Evolutionary conservation across 2,797 vertebrate species (phyloP), one percentile per base, ranked within the genome.

Genomic region (Sebastiscus tertius): DNA sequence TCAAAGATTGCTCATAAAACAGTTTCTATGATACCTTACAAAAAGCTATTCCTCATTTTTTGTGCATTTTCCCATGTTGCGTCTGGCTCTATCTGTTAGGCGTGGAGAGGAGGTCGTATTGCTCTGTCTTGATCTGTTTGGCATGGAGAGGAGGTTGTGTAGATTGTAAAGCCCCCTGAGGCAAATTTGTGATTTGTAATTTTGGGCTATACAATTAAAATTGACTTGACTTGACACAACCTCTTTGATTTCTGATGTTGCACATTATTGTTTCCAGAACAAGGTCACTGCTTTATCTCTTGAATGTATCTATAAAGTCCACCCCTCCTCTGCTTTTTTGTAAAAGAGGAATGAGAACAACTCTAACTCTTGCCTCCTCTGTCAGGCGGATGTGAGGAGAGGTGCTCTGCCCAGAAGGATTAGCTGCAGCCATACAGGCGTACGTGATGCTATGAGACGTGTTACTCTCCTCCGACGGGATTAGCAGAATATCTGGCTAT

Each of bases 401-500:
- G 63, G 3, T 42, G 46, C 27, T 65, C 85, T 89, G 85, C 78
- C 85, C 63, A 49, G 60, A 66, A 72, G 66, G 76, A 90, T 94
- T 85, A 93, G 46, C 56, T 74, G 65, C 20, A 56, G 63, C 68
- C 66, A 76, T 18, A 61, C 29, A 82, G 55, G 81, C 73, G 66
- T 68, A 63, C 26, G 60, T 86, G 75, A 91, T 87, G 79, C 65
- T 72, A 42, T 72, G 65, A 86, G 91, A 88, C 78, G 34, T 85
- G 75, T 72, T 77, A 56, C 79, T 85, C 73, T 88, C 83, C 72
- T 82, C 42, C 1, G 75, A 75, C 66, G 82, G 88, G 85, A 92
- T 94, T 89, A 89, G 58, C 80, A 59, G 79, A 88, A 88, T 83
- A 89, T 90, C 89, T 93, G 89, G 89, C 70, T 84, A 87, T 91